Evolutionary conservation across 1,140 invertebrate species (phyloP), one percentile per base, ranked within the genome.

Genomic region (Drosophila nasuta): DNA sequence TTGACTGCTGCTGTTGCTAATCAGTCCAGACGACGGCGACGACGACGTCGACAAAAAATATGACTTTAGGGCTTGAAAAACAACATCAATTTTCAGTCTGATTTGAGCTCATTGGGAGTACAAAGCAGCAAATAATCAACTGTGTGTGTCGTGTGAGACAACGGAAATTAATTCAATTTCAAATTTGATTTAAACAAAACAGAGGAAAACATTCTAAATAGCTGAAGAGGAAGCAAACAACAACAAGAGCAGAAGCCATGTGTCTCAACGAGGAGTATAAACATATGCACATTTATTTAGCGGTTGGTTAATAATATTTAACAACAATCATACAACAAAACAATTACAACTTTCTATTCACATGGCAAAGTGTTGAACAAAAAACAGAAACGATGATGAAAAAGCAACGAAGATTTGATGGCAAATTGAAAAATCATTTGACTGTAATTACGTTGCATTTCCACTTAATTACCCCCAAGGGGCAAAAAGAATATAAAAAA

Each of bases 401-500:
- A 59, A 60, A 77, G 30, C 59, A 25, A 52, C 8, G 10, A 49
- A 43, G 58, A 77, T 74, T 66, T 77, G 63, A 46, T 45, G 35
- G 81, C 79, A 89, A 89, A 89, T 89, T 81, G 85, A 90, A 89
- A 89, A 89, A 89, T 89, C 88, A 89, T 89, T 89, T 89, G 75
- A 51, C 71, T 79, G 75, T 90, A 89, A 89, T 89, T 89, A 89
- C 85, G 81, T 56, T 89, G 85, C 85, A 89, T 89, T 90, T 80
- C 71, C 79, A 89, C 65, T 81, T 85, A 90, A 89, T 89, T 89
- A 71, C 85, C 77, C 49, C 49, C 52, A 48, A n/a, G 57, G 8
- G 41, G 41, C 41, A 41, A 57, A 13, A 43, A 46, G 51, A 5
- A 33, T 6, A 33, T 33, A 41, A 72, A 63, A 54, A 51, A 77